Evolutionary conservation across 2,113 vertebrate genomes (phyloP).

Genomic region (Limanda limanda): DNA sequence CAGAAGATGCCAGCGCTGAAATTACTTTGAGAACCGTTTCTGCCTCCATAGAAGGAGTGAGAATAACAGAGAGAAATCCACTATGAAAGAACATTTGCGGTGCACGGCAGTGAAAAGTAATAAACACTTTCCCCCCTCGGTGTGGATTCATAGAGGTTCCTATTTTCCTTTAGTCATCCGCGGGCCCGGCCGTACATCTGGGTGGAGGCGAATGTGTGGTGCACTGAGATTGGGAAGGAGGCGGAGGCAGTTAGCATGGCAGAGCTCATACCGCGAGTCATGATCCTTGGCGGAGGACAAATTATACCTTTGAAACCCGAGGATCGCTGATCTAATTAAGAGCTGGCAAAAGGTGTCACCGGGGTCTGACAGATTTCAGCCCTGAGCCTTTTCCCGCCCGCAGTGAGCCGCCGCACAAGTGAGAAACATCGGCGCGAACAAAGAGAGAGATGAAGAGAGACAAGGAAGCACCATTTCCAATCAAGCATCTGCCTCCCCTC

Average conservation of each 20-base stretch:
- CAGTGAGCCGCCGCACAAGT: slow-evolving; percentile 35
- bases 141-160: slow-evolving; percentile 49
- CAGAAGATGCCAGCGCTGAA: slow-evolving; percentile 63
- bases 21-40: slow-evolving; percentile 72
- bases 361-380: slow-evolving; percentile 59
- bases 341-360: slow-evolving; percentile 63
- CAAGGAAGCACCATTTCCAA: slow-evolving; percentile 71
- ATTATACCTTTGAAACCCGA: slow-evolving; percentile 64
- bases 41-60: slow-evolving; percentile 35
- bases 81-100: slow-evolving; percentile 60
- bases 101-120: slow-evolving; percentile 51
- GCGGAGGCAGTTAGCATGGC: slow-evolving; percentile 26
- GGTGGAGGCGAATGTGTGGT: slow-evolving; percentile 5
- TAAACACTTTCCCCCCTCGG: slow-evolving; percentile 57
- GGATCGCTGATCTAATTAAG: slow-evolving; percentile 74
- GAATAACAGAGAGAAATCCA: slow-evolving; percentile 48
- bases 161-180: slow-evolving; percentile 36
- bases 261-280: slow-evolving; percentile 21
- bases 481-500: slow-evolving; percentile 71
- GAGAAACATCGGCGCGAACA: slow-evolving; percentile 52
- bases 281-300: slow-evolving; percentile 53
- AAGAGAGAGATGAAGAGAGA: slow-evolving; percentile 61
- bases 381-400: slow-evolving; percentile 26
- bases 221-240: slow-evolving; percentile 6
- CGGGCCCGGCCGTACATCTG: slow-evolving; percentile 7